Evolutionary conservation across 1,140 invertebrate genomes (phyloP), one percentile per base, ranked within the genome.

Genomic region (Amyelois transitella): DNA sequence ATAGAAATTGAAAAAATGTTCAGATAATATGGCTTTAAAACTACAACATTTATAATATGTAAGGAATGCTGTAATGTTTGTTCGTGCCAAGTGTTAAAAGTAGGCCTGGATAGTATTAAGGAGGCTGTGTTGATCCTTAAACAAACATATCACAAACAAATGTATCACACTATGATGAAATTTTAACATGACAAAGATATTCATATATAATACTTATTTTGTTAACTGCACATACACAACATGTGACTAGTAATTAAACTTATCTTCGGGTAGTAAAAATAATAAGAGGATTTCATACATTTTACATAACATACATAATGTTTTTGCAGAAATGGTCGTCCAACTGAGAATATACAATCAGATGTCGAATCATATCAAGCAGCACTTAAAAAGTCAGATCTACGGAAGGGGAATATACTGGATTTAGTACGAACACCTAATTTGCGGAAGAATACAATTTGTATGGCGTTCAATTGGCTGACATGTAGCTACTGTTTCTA

Each of bases 371-470:
- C 65, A 10, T 87, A 84, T 55, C 81, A 88, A 62, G 61, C 70
- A 49, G 58, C 69, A 21, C 18, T 79, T 54, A 63, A 75, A 43
- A 77, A 72, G 19, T 66, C 67, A 43, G 65, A 87, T 55, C 65
- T 86, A 0, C 89, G 88, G 47, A 92, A 91, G 66, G 90, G 91
- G 6, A 92, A 77, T 32, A 75, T 96, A 19, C 2, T 92, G 0
- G 94, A 95, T 80, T 81, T 96, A 1, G 92, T 96, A 58, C 81
- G 90, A 24, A 95, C 94, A 0, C 93, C 94, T 0, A 94, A 94
- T 72, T 88, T 96, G 77, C 79, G 94, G 25, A 85, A 91, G 21
- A 95, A 95, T 67, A 95, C 94, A 0, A 74, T 95, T 8, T 90
- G 89, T 20, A 92, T 94, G 75, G 90, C 91, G 24, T 92, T 92